Percentiles rank a stretch among this genome's conserved stretches.
phyloP scores from a whole-genome alignment of 2,888 invertebrate genomes.

The Chaetoderma sp. region DNA sequence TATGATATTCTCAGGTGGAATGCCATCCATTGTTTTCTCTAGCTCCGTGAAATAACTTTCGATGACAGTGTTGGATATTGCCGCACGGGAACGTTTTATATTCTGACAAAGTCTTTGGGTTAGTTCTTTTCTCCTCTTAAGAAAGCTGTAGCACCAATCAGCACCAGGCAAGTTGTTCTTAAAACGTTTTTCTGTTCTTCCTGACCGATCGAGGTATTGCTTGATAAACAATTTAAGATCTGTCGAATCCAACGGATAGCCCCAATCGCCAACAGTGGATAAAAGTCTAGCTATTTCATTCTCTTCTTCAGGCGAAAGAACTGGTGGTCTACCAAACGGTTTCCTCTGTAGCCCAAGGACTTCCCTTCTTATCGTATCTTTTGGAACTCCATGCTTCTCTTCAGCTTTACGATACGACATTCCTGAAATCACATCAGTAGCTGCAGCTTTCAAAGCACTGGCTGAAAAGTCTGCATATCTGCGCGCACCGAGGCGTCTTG shows the following conservation, averaged over 20 bases:
- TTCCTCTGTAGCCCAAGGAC: too few relatives aligned
- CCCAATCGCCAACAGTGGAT: not conserved
- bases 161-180: conserved; percentile 38
- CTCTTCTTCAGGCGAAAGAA: too few relatives aligned
- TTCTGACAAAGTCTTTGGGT: conserved; percentile 25
- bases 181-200: conserved; percentile 36
- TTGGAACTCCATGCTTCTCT: not conserved
- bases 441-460: too few relatives aligned
- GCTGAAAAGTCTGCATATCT: too few relatives aligned
- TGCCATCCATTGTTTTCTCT: conserved; percentile 9
- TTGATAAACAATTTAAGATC: conserved; percentile 43
- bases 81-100: conserved; percentile 2
- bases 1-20: conserved; percentile 43
- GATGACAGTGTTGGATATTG: not conserved
- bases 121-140: conserved; percentile 11
- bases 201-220: conserved; percentile 41
- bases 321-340: too few relatives aligned
- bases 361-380: not conserved
- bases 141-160: conserved; percentile 13
- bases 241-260: not conserved
- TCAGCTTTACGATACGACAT: not conserved
- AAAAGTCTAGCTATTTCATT: not conserved
- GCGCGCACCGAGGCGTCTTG: too few relatives aligned
- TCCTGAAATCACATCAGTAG: not conserved
- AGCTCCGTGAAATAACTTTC: not conserved